Evolutionary conservation across 1,140 invertebrate species (phyloP).

Genomic region (Papilio polytes): DNA sequence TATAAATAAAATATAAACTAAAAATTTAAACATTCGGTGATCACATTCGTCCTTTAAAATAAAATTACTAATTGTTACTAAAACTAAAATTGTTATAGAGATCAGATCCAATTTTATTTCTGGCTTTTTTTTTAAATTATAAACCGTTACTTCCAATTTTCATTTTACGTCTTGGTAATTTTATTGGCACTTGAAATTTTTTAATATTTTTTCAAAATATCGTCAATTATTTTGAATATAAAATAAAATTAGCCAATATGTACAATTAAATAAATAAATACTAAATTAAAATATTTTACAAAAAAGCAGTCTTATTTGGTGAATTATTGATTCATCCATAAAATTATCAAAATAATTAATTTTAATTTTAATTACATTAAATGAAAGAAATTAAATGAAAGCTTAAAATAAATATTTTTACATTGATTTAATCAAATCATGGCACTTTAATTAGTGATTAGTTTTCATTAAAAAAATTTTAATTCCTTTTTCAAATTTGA

Average conservation of each 20-base stretch:
- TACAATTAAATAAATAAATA: conserved; percentile 37
- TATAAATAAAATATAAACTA: conserved; percentile 44
- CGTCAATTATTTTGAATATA: background rate
- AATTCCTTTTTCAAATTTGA: background rate
- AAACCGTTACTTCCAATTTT: background rate
- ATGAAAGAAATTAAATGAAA: background rate
- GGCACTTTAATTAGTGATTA: conserved; percentile 15
- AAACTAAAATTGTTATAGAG: conserved; percentile 41
- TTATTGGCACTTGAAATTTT: background rate
- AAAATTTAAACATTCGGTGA: conserved; percentile 65
- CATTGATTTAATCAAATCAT: conserved; percentile 28
- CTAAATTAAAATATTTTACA: conserved; percentile 27
- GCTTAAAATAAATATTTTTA: conserved; percentile 14
- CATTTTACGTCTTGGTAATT: background rate
- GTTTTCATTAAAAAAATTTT: background rate
- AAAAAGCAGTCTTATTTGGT: conserved; percentile 29
- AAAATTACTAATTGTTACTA: conserved; percentile 38
- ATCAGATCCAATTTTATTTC: conserved; percentile 35
- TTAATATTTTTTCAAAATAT: background rate
- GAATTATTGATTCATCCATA: conserved; percentile 22
- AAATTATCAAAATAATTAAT: conserved; percentile 26
- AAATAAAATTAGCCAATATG: background rate
- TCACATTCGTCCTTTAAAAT: conserved; percentile 68
- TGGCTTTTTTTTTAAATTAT: background rate
- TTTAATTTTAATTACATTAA: conserved; percentile 2